Evolutionary conservation across 2,888 invertebrate genomes (phyloP).

Genomic region (Drosophila ezoana): DNA sequence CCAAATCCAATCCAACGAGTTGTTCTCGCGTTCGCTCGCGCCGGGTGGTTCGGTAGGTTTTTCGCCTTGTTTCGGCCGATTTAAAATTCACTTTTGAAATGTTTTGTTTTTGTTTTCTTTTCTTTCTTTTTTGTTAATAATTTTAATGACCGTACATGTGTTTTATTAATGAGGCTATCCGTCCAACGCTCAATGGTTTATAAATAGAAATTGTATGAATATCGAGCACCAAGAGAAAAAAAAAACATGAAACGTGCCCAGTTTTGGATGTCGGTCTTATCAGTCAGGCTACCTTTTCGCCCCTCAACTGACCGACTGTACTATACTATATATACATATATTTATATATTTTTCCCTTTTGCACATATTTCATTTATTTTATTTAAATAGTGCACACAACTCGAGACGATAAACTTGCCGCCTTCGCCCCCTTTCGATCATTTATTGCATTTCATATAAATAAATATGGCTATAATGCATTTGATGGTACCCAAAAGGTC

Average conservation of each 20-base stretch:
- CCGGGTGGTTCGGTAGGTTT: constrained; percentile 23
- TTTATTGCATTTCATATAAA: constrained; percentile 34
- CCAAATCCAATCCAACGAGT: constrained; percentile 18
- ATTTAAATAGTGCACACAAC: constrained; percentile 24
- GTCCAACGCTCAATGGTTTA: constrained; percentile 10
- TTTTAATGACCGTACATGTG: constrained; percentile 27
- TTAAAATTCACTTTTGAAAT: constrained; percentile 13
- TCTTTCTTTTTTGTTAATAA: neutral
- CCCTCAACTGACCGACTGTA: neutral
- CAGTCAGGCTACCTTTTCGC: constrained; percentile 11
- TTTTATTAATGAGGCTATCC: constrained; percentile 49
- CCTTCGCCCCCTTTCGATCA: neutral
- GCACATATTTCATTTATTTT: constrained; percentile 10
- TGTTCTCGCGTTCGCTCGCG: constrained; percentile 42
- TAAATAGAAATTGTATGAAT: constrained; percentile 38
- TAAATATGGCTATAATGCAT: constrained; percentile 50
- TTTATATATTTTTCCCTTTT: constrained; percentile 7
- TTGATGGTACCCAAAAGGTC: constrained; percentile 1
- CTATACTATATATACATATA: neutral
- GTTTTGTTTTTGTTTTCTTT: too few relatives aligned
- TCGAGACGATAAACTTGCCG: constrained; percentile 34
- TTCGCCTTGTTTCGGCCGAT: constrained; percentile 4
- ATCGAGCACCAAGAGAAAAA: neutral
- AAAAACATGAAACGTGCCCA: neutral
- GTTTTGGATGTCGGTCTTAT: constrained; percentile 28